phyloP scores from a whole-genome alignment of 2,888 invertebrate genomes.

The Tenthredo mesomela region DNA sequence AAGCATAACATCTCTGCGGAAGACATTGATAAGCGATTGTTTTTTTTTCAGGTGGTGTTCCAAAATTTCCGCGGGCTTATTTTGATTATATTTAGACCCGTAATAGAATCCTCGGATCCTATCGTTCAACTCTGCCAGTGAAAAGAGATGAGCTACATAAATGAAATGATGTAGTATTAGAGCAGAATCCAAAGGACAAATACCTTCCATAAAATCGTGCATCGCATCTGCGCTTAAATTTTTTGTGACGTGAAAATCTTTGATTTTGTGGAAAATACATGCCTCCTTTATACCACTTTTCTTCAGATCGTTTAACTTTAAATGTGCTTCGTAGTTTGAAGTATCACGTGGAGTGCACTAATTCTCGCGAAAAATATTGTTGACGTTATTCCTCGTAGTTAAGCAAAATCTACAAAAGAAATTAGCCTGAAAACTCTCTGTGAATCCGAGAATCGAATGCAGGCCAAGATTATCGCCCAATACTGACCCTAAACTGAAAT shows the following conservation, averaged over 20 bases:
- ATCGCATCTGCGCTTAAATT: constrained; percentile 58
- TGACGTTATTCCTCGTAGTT: constrained; percentile 49
- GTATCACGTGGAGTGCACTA: too few species aligned
- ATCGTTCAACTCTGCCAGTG: constrained; percentile 52
- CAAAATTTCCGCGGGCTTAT: constrained; percentile 49
- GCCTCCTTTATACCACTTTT: not conserved
- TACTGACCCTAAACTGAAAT: constrained; percentile 55
- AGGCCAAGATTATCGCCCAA: constrained; percentile 60
- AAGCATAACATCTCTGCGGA: not conserved
- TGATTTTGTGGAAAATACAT: not conserved
- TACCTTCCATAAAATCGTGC: constrained; percentile 56
- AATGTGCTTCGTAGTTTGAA: constrained; percentile 55
- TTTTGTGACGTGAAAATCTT: constrained; percentile 41
- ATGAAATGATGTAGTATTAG: constrained; percentile 56
- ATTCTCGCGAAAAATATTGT: too few species aligned
- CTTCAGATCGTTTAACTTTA: constrained; percentile 45
- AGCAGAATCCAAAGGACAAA: constrained; percentile 51
- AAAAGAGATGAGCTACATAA: constrained; percentile 50
- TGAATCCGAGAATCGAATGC: constrained; percentile 58
- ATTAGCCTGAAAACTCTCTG: constrained; percentile 57
- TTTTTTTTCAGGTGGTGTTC: constrained; percentile 18
- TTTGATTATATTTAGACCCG: constrained; percentile 53
- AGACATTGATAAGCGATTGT: not conserved
- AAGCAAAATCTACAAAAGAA: constrained; percentile 60
- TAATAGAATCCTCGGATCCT: constrained; percentile 56